Conservation (phyloP, 2,888 invertebrate species). For the Lucinisca nassula region DNA sequence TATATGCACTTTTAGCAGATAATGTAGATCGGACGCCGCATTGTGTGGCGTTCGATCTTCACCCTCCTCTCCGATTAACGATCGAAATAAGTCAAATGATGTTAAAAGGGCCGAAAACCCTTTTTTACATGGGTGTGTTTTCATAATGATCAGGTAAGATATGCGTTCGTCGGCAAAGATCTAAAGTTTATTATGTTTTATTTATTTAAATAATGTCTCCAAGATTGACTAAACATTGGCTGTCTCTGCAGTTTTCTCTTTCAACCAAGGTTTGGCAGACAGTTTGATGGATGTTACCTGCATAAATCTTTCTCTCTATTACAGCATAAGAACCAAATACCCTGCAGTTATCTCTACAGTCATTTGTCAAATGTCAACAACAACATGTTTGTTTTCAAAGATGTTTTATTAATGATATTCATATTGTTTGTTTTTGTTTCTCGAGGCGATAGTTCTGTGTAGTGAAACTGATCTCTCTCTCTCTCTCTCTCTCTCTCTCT, state of each 20-base stretch:
- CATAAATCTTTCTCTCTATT: conserved; percentile 1
- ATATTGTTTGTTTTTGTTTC: neutral
- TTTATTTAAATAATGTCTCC: conserved; percentile 11
- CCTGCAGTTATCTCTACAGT: neutral
- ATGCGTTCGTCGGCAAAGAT: neutral
- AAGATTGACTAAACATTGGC: neutral
- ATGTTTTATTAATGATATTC: conserved; percentile 8
- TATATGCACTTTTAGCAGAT: too few relatives aligned
- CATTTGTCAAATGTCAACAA: conserved; percentile 13
- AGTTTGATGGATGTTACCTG: neutral
- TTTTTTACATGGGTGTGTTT: too few relatives aligned
- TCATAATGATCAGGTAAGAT: too few relatives aligned
- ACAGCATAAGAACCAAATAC: conserved; percentile 5
- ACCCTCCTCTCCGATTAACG: too few relatives aligned
- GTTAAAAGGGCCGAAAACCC: too few relatives aligned
- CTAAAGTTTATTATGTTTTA: neutral
- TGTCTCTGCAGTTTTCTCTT: neutral
- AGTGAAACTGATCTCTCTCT: neutral
- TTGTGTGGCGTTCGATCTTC: too few relatives aligned
- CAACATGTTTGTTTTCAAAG: neutral
- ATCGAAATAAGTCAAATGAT: too few relatives aligned
- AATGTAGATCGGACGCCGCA: too few relatives aligned
- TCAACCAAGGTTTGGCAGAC: neutral
- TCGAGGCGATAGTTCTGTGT: neutral
- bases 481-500: neutral